phyloP scores from a whole-genome alignment of 2,113 vertebrate genomes.

The Mionectes macconnelli region DNA sequence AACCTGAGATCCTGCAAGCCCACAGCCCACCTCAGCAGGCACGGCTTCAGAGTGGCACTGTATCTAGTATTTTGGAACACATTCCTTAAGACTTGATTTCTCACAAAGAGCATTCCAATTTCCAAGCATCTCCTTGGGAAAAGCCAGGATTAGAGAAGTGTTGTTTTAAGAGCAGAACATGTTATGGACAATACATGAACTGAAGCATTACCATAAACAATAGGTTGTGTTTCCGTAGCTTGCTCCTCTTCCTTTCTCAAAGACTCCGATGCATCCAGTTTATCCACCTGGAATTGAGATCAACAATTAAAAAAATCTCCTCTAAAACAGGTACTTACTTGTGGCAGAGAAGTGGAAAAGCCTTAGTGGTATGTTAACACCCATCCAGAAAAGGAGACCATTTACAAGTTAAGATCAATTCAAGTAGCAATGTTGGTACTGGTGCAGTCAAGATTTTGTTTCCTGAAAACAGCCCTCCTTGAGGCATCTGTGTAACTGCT shows the following conservation, averaged over 20 bases:
- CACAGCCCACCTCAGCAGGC: not conserved
- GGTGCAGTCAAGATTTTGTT: conserved; percentile 72
- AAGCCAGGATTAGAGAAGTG: not conserved
- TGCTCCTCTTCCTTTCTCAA: conserved; percentile 99
- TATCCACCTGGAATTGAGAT: conserved; percentile 89
- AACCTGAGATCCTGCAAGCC: not conserved
- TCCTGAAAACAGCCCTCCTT: conserved; percentile 33
- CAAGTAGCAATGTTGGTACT: conserved; percentile 76
- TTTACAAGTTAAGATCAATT: conserved; percentile 71
- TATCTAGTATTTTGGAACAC: not conserved
- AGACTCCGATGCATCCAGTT: conserved; percentile 96
- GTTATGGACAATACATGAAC: not conserved
- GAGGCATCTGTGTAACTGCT: conserved; percentile 71
- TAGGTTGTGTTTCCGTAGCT: conserved; percentile 97
- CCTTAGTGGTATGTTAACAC: conserved; percentile 79
- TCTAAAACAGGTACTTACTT: conserved; percentile 16
- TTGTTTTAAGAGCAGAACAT: not conserved
- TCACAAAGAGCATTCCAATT: accelerated
- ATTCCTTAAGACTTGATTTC: not conserved
- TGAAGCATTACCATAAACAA: conserved; percentile 90
- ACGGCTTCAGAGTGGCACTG: not conserved
- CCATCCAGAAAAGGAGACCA: conserved; percentile 72
- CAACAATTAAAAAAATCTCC: conserved; percentile 50
- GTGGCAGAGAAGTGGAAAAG: conserved; percentile 86
- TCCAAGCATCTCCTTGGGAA: not conserved